Evolutionary conservation across 2,113 vertebrate genomes (phyloP).

Genomic region (Microtus montanus): DNA sequence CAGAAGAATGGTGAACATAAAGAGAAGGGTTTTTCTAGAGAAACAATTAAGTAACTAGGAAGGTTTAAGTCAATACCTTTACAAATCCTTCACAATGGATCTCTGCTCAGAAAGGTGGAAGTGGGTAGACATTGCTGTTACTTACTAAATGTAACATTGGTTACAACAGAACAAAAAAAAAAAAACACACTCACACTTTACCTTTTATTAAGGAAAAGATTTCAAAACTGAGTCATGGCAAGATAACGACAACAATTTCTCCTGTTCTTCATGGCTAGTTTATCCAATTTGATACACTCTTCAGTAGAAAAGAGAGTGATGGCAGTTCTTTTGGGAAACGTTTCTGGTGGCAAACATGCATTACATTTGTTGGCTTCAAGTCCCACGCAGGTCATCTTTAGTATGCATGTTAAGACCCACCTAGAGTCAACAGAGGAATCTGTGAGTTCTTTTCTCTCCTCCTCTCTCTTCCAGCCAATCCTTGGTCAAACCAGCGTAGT

Average conservation of each 20-base stretch:
- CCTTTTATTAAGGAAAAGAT: neutral
- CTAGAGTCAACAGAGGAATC: neutral
- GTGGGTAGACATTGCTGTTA: neutral
- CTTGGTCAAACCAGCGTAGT: neutral
- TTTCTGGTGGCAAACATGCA: neutral
- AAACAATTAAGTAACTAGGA: slow-evolving; percentile 3
- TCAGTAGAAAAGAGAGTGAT: neutral
- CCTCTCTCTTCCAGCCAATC: neutral
- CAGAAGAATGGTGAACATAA: neutral
- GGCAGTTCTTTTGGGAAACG: neutral
- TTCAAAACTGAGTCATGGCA: neutral
- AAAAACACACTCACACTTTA: neutral
- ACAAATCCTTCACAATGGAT: neutral
- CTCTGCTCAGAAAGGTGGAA: neutral
- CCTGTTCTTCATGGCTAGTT: neutral
- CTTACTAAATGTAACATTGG: neutral
- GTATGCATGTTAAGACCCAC: neutral
- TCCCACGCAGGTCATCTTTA: no score
- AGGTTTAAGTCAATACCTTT: neutral
- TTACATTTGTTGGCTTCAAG: neutral
- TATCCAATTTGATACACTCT: slow-evolving; percentile 20
- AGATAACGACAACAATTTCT: slow-evolving; percentile 39
- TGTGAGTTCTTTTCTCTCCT: neutral
- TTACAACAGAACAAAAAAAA: slow-evolving; percentile 1
- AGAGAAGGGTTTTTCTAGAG: neutral